phyloP scores from a whole-genome alignment of 2,888 invertebrate species.

The Saturnia japonica region DNA sequence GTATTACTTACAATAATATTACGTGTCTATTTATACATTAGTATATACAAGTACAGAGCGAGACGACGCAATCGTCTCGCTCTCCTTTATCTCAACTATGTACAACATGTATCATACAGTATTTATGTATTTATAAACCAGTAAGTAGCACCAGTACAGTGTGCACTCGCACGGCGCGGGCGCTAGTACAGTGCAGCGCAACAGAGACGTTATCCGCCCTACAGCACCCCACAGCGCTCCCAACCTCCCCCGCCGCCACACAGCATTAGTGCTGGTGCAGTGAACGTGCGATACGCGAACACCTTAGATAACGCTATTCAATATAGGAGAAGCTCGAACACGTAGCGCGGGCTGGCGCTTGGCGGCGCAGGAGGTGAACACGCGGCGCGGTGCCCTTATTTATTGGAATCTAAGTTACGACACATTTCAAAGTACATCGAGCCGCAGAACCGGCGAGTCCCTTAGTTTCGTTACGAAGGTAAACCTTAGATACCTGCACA shows the following conservation, averaged over 20 bases:
- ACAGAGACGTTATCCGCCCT: background rate
- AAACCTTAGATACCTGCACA: background rate
- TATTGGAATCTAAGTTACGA: background rate
- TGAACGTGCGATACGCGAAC: background rate
- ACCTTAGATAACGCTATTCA: too few species aligned
- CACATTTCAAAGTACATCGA: background rate
- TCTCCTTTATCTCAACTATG: background rate
- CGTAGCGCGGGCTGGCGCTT: background rate
- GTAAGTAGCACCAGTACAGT: background rate
- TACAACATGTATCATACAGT: background rate
- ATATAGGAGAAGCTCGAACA: background rate
- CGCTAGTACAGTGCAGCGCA: background rate
- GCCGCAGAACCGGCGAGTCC: background rate
- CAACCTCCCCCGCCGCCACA: background rate
- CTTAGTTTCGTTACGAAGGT: background rate
- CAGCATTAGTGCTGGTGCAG: too few species aligned
- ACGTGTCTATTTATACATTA: conserved; percentile 7
- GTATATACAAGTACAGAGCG: conserved; percentile 7
- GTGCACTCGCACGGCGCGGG: conserved; percentile 7
- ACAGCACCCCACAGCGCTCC: background rate
- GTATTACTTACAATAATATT: background rate
- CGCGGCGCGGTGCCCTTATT: background rate
- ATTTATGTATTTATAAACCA: background rate
- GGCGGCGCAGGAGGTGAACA: background rate
- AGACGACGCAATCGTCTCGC: background rate